Evolutionary conservation across 2,797 vertebrate species (phyloP), one percentile per base, ranked within the genome.

Genomic region (Tympanoctomys barrerae): DNA sequence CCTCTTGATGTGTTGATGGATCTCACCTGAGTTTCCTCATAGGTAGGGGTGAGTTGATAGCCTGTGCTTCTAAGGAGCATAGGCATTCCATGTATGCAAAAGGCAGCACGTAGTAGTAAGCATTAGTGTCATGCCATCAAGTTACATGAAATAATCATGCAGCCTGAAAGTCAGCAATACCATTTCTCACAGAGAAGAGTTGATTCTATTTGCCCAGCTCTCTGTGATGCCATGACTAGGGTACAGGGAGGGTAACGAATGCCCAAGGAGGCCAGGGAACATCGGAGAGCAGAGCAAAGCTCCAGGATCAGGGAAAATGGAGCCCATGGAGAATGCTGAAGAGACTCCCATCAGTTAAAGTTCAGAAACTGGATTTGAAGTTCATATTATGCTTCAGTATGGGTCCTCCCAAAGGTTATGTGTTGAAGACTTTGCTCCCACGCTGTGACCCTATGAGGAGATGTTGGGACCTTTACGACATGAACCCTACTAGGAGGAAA

Each of bases 221-320:
- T 1, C 19, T 71, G 64, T 11, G 10, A 57, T 22, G 13, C 4
- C 2, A 42, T n/a, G 26, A 52, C 66, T 14, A 52, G 62, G 46
- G n/a, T 28, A 9, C 4, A 28, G 18, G 49, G 31, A 21, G 52
- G 33, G 24, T 11, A 3, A 28, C 28, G 4, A 3, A 28, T 33
- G 2, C 1, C 59, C 36, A 62, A 81, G 11, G 10, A 28, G 16
- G 13, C 8, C 0, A 21, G n/a, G 18, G n/a, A 0, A 49, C 21
- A 7, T 1, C 39, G 39, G 73, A 36, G 26, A 22, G 3, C 19
- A 70, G 22, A 75, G 64, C 16, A n/a, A 62, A 24, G 26, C 10
- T 1, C 3, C 26, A 33, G 7, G 8, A 10, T 10, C 5, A 0
- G 14, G 13, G 22, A 7, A 28, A 39, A 31, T 2, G 22, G 22